phyloP scores from a whole-genome alignment of 1,140 invertebrate genomes.

The Habropoda laboriosa region DNA sequence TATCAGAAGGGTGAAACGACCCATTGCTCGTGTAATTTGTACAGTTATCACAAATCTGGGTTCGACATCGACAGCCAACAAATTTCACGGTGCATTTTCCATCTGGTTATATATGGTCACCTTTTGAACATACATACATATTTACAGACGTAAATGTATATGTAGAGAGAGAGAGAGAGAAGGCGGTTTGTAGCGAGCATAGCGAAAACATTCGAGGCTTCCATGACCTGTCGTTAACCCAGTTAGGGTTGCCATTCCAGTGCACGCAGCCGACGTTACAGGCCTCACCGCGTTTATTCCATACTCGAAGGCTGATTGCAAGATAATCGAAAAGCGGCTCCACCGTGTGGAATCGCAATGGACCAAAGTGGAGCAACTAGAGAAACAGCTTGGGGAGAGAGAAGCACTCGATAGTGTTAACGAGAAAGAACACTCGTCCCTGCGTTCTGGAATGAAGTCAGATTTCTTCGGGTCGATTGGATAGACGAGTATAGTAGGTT shows the following conservation, averaged over 20 bases:
- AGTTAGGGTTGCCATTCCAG: slow-evolving; percentile 56
- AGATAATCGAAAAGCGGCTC: slow-evolving; percentile 39
- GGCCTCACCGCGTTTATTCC: slow-evolving; percentile 34
- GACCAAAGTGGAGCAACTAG: not conserved
- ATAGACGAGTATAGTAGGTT: not conserved
- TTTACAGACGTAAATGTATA: too few relatives aligned
- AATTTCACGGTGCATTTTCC: slow-evolving; percentile 23
- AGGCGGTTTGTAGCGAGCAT: not conserved
- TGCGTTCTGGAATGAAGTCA: not conserved
- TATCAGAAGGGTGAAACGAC: not conserved
- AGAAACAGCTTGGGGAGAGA: not conserved
- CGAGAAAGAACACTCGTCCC: not conserved
- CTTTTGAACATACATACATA: not conserved
- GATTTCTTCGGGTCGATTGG: slow-evolving; percentile 5
- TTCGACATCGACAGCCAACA: not conserved
- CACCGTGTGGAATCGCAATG: not conserved
- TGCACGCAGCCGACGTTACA: slow-evolving; percentile 28
- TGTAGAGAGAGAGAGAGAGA: slow-evolving; percentile 3
- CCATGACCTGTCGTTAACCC: slow-evolving; percentile 62
- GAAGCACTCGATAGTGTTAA: not conserved
- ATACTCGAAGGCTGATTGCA: slow-evolving; percentile 35
- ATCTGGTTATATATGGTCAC: not conserved
- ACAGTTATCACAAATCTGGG: not conserved
- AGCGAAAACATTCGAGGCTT: slow-evolving; percentile 59
- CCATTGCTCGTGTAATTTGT: too few relatives aligned